A percentile compares a stretch with the other conserved stretches of the same genome.
phyloP scores from a whole-genome alignment of 2,113 vertebrate species.

The Cebus imitator region DNA sequence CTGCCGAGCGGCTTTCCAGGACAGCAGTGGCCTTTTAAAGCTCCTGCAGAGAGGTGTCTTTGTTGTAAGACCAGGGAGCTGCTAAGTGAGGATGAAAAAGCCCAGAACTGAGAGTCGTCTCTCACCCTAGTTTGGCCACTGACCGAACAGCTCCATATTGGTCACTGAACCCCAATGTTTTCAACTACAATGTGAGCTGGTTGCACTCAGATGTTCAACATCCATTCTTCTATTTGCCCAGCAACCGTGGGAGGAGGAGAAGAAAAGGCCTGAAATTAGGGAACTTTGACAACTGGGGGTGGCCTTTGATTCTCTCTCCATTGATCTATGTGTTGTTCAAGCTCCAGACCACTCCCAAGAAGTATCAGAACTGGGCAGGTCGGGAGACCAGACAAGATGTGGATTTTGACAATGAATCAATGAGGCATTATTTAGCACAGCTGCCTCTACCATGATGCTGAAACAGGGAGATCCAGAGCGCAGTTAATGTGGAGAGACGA shows the following conservation, averaged over 20 bases:
- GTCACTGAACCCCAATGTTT: rapidly evolving
- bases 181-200: not conserved
- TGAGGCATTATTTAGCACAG: not conserved
- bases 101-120: not conserved
- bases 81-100: not conserved
- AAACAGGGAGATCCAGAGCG: not conserved
- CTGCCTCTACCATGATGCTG: not conserved
- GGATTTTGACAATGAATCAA: not conserved
- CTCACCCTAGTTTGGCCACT: rapidly evolving
- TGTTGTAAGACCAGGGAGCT: not conserved
- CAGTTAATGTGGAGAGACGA: not conserved
- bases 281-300: not conserved
- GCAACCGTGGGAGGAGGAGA: not conserved
- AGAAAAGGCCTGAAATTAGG: not conserved
- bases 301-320: not conserved
- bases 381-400: not conserved
- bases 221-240: not conserved
- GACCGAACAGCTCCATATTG: not conserved
- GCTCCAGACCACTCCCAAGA: rapidly evolving
- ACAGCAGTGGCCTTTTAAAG: not conserved
- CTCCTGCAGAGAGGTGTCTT: no score
- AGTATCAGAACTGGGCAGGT: rapidly evolving
- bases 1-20: not conserved
- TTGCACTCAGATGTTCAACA: not conserved
- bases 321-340: rapidly evolving